Evolutionary conservation across 2,888 invertebrate species (phyloP), one percentile per base, ranked within the genome.

Genomic region (Hipparchia sbordonii): DNA sequence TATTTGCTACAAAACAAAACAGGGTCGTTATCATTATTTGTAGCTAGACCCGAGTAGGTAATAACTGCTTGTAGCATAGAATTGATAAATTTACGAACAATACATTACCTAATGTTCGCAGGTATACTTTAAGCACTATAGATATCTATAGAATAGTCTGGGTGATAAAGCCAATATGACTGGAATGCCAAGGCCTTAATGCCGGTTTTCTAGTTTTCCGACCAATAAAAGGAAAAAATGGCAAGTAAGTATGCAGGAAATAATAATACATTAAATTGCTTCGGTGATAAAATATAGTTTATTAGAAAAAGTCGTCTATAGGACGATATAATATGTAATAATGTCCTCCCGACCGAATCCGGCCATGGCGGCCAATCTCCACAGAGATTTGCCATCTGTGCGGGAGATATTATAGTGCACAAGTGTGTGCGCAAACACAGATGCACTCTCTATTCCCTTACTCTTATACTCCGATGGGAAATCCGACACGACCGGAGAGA

Each of bases 171-270:
- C 63, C 23, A n/a, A 67, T 70, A 66, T 67, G 71, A 23, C 48
- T 39, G 75, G 74, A 77, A 77, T 77, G 77, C 74, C 75, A 77
- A 77, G 77, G 77, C 70, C 71, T 57, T 13, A 51, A 45, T 68
- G 52, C 52, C 56, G 71, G 72, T 74, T 74, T 74, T 72, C 67
- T 67, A 67, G 67, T 67, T 57, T 67, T 56, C 67, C 13, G 46
- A 9, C 67, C 56, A 67, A 67, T 67, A 56, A 67, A 67, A 56
- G 56, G 56, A 67, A 54, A 67, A 67, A 67, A 67, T 45, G 45
- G 5, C 12, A 13, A 45, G 13, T 67, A 67, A n/a, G 5, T 46
- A 57, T 67, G 56, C 67, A 67, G 54, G 56, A 54, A 67, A 57
- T 39, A 39, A 39, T 39, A 39, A 39, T 45, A 46, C 39, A 65